Evolutionary conservation across 2,797 vertebrate species (phyloP).

Genomic region (Columba guinea): DNA sequence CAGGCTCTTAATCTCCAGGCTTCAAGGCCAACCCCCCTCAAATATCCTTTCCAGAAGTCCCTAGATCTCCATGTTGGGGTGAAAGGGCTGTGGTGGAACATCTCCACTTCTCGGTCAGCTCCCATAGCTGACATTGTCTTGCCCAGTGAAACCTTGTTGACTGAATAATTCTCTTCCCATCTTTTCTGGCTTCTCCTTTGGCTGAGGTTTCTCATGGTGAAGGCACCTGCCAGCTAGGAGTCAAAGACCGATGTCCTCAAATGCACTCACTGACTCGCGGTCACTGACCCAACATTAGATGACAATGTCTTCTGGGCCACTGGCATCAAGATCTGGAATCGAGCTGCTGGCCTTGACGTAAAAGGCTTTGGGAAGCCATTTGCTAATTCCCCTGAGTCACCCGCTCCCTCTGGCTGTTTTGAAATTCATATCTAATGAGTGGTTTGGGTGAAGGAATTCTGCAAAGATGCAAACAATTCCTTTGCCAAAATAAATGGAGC

Average conservation of each 20-base stretch:
- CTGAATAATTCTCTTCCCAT: background rate
- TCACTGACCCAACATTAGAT: background rate
- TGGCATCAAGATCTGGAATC: background rate
- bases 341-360: slow-evolving; percentile 32
- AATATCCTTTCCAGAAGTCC: background rate
- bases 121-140: rapidly evolving
- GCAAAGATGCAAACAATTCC: slow-evolving; percentile 66
- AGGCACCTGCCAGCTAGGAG: slow-evolving; percentile 6
- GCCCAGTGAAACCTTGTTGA: background rate
- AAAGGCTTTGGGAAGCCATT: slow-evolving; percentile 58
- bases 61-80: background rate
- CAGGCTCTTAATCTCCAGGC: background rate
- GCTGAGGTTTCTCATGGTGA: background rate
- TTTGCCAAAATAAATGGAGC: slow-evolving; percentile 68
- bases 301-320: slow-evolving; percentile 13
- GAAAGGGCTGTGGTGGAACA: background rate
- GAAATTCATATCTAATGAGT: slow-evolving; percentile 69
- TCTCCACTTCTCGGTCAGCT: background rate
- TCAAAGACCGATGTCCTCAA: background rate
- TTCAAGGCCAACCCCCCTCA: background rate
- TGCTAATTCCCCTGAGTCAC: slow-evolving; percentile 61
- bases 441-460: slow-evolving; percentile 65
- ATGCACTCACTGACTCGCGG: rapidly evolving
- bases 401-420: slow-evolving; percentile 60
- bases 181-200: background rate